phyloP scores from a whole-genome alignment of 2,888 invertebrate genomes.

The Heliconius cydno region DNA sequence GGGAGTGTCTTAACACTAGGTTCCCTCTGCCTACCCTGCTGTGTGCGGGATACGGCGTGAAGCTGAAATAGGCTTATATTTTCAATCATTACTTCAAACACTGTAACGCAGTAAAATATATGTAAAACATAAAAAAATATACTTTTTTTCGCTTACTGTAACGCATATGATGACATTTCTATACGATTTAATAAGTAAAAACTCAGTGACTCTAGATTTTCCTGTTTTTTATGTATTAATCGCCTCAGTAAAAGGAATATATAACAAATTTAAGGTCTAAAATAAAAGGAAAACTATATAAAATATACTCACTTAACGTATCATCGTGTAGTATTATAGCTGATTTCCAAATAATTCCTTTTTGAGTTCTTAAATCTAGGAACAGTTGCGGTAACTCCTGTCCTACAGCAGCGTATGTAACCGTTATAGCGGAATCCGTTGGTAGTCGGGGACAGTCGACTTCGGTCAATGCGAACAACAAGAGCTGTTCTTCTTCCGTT shows the following conservation, averaged over 20 bases:
- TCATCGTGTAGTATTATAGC: constrained; percentile 89
- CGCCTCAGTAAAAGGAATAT: too few species aligned
- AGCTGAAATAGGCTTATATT: too few species aligned
- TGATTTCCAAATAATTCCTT: constrained; percentile 88
- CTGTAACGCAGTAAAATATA: too few species aligned
- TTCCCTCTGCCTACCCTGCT: too few species aligned
- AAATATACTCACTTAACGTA: constrained; percentile 84
- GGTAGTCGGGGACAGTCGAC: constrained; percentile 91
- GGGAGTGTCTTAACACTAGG: too few species aligned
- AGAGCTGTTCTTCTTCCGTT: constrained; percentile 85
- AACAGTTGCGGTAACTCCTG: constrained; percentile 91
- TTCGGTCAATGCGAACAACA: constrained; percentile 90
- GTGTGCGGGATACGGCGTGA: too few species aligned
- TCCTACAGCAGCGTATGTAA: constrained; percentile 86
- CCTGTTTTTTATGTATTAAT: background rate
- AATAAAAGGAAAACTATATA: background rate
- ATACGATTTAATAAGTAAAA: background rate
- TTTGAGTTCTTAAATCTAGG: constrained; percentile 87
- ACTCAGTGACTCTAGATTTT: background rate
- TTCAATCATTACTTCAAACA: too few species aligned
- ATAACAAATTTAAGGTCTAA: too few species aligned
- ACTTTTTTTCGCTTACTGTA: too few species aligned
- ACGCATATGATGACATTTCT: background rate
- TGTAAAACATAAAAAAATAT: too few species aligned
- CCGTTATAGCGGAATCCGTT: constrained; percentile 85